A percentile compares a stretch with the other conserved stretches of the same genome.
Evolutionary conservation across 2,797 vertebrate genomes (phyloP).

Genomic region (Sebastes paucispinis): DNA sequence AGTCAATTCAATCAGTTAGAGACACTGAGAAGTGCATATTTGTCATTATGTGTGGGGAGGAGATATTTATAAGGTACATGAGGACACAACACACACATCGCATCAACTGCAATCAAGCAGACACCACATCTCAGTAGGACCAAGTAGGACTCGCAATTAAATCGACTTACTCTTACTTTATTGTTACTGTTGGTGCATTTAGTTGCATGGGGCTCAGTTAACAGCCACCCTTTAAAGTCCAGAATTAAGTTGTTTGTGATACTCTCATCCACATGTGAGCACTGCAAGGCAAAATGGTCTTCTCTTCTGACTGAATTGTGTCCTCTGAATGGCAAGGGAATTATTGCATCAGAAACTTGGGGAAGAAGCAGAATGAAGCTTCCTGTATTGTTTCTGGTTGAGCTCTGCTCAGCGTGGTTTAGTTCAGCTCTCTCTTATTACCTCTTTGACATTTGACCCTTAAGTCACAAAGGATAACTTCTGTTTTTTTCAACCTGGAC

Average conservation of each 20-base stretch:
- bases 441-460: constrained; percentile 31
- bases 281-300: not conserved
- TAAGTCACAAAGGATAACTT: not conserved
- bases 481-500: no score
- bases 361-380: not conserved
- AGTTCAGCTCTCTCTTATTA: constrained; percentile 45
- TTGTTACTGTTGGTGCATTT: no score
- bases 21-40: not conserved
- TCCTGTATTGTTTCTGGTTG: constrained; percentile 13
- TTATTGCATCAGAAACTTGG: constrained; percentile 1
- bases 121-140: not conserved
- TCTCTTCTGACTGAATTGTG: not conserved
- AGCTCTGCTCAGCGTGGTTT: constrained; percentile 1
- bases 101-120: not conserved
- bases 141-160: not conserved
- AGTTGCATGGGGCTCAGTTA: not conserved
- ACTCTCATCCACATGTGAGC: not conserved
- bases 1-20: not conserved
- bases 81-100: not conserved
- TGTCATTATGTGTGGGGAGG: not conserved
- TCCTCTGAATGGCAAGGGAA: constrained; percentile 7
- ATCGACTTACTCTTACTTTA: no score
- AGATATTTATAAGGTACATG: not conserved
- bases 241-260: constrained; percentile 26
- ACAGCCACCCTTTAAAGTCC: not conserved